A percentile compares a stretch with the other conserved stretches of the same genome.
Conservation (phyloP, 2,797 vertebrate species). For the Triplophysa bombifrons region DNA sequence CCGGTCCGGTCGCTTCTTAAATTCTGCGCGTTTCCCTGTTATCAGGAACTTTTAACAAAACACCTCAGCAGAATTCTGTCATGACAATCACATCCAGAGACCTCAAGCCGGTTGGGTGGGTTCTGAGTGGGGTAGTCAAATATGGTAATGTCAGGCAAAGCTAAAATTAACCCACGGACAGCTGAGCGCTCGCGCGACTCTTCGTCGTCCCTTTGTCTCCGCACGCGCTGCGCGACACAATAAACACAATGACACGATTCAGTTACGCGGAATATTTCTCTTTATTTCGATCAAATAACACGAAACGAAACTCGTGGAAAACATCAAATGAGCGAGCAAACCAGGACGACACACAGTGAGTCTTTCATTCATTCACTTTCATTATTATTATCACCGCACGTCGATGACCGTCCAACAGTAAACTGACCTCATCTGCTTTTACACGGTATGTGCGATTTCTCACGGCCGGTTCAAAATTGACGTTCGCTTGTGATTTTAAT, state of each 20-base stretch:
- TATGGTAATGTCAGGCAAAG: constrained; percentile 89
- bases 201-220: constrained; percentile 26
- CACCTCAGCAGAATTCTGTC: no score
- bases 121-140: constrained; percentile 78
- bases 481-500: no score
- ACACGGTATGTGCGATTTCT: background rate
- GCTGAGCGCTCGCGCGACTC: constrained; percentile 78
- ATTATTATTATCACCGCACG: background rate
- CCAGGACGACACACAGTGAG: constrained; percentile 75
- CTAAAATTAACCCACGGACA: constrained; percentile 92
- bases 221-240: constrained; percentile 33
- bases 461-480: no score
- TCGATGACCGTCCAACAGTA: background rate
- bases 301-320: constrained; percentile 57
- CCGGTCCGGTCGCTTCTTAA: no score
- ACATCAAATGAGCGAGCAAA: constrained; percentile 56
- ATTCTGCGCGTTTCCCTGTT: no score
- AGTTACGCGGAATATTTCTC: constrained; percentile 91
- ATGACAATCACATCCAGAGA: no score
- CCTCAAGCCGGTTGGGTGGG: constrained; percentile 40
- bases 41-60: no score
- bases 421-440: no score
- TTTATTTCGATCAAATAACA: constrained; percentile 83
- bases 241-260: constrained; percentile 85
- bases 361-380: constrained; percentile 57